Base-by-base conservation (phyloP, 1,140 invertebrate species). In the Danaus melanippus region DNA sequence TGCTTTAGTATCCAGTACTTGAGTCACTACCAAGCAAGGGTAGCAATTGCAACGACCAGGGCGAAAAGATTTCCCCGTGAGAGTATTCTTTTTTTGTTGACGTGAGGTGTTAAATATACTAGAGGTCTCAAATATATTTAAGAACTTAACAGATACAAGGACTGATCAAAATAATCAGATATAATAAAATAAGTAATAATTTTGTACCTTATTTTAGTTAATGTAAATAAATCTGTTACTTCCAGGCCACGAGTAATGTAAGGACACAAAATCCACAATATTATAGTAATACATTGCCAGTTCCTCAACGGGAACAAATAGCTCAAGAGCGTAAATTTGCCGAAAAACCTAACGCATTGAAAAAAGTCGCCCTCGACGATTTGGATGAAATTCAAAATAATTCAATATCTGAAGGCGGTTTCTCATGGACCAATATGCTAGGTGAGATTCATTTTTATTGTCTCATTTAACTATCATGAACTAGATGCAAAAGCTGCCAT, bases 381-480 rank as follows among this genome's bases (percentile, higher is more conserved):
- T 83, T 95, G 50, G 93, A 95, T 60, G 94, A 96, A 64, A 90
- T 94, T 57, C 91, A 92, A 68, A 93, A 90, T 43, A 95, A 96
- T 81, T 92, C 92, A 58, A 93, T 96, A 68, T 90, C 90, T 56
- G 93, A 91, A 54, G 88, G 89, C 53, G 92, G 93, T 48, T 96
- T 96, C 76, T 95, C 94, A 8, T 95, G 94, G 94, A 92, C 93
- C 10, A 95, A 93, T 77, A 92, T 96, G 90, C 79, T 97, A 60
- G 92, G 93, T 88, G 86, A 83, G 63, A 42, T 50, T 44, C 32
- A n/a, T 12, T 12, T 11, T 50, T 48, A 39, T 50, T 12, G 50
- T 43, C n/a, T 42, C 11, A 17, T 45, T 9, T 32, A 32, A 32
- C 21, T 32, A 32, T 32, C 21, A 32, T 7, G 21, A 32, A 32